Conservation (phyloP, 2,888 invertebrate species). For the Therioaphis trifolii region DNA sequence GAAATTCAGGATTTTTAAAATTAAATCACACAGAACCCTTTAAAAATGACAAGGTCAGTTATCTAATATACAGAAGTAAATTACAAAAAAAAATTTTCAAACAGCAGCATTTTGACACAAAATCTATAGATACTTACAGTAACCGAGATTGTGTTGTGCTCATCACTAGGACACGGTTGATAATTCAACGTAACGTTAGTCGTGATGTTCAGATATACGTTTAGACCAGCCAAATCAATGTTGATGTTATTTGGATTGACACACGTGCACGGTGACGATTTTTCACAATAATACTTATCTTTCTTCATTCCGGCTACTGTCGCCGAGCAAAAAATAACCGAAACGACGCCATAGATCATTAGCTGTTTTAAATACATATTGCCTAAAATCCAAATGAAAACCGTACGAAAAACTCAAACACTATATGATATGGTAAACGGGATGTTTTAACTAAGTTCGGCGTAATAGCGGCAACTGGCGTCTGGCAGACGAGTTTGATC, state of each 20-base stretch:
- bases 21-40: too few species aligned
- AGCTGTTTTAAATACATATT: slow-evolving; percentile 4
- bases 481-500: too few species aligned
- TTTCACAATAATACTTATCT: slow-evolving; percentile 40
- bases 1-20: too few species aligned
- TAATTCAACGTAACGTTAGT: slow-evolving; percentile 6
- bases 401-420: too few species aligned
- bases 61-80: too few species aligned
- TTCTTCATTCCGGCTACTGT: slow-evolving; percentile 31
- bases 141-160: background rate
- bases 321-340: slow-evolving; percentile 2
- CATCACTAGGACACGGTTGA: slow-evolving; percentile 34
- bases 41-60: too few species aligned
- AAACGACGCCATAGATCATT: background rate
- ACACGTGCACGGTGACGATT: slow-evolving; percentile 28
- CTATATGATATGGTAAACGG: too few species aligned
- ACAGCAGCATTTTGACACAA: too few species aligned
- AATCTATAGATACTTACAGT: slow-evolving; percentile 32
- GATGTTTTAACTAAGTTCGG: too few species aligned
- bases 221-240: background rate
- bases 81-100: too few species aligned
- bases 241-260: background rate
- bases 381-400: too few species aligned
- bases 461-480: too few species aligned
- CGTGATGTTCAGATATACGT: background rate